Conservation (phyloP, 2,113 vertebrate genomes). For the Alexandromys fortis region DNA sequence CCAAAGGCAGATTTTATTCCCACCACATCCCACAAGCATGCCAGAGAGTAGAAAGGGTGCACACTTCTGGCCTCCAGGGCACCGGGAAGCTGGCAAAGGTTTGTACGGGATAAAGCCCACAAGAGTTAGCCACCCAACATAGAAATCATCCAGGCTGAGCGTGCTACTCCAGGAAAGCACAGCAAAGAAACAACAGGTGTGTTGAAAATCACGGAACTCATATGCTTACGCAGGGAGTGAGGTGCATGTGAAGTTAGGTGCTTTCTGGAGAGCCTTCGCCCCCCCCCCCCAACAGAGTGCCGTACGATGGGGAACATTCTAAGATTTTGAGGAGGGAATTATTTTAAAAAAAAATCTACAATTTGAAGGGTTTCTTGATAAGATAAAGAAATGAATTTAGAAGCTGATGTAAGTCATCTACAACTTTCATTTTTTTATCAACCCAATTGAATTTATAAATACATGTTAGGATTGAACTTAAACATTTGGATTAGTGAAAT, state of each 20-base stretch:
- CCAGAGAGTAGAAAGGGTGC: neutral
- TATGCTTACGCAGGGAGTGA: neutral
- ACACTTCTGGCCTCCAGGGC: neutral
- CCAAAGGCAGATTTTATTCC: neutral
- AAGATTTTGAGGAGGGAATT: slow-evolving; percentile 27
- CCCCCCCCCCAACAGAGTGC: neutral
- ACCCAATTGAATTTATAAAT: neutral
- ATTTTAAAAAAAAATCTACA: neutral
- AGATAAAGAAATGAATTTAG: slow-evolving; percentile 51
- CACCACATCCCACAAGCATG: neutral
- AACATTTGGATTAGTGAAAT: neutral
- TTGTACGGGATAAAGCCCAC: neutral
- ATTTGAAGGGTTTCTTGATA: slow-evolving; percentile 12
- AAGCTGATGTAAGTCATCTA: neutral
- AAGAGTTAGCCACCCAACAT: neutral
- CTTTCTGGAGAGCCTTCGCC: slow-evolving; percentile 9
- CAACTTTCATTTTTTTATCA: slow-evolving; percentile 11
- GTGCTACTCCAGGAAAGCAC: neutral
- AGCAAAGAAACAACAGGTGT: slow-evolving; percentile 1
- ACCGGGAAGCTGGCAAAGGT: neutral
- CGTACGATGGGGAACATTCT: neutral
- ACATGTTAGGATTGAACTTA: slow-evolving; percentile 22
- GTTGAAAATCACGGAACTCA: neutral
- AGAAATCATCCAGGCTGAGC: neutral
- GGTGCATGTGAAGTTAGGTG: neutral